A percentile compares a stretch with the other conserved stretches of the same genome.
Conservation (phyloP, 1,140 invertebrate species). For the Uloborus diversus region DNA sequence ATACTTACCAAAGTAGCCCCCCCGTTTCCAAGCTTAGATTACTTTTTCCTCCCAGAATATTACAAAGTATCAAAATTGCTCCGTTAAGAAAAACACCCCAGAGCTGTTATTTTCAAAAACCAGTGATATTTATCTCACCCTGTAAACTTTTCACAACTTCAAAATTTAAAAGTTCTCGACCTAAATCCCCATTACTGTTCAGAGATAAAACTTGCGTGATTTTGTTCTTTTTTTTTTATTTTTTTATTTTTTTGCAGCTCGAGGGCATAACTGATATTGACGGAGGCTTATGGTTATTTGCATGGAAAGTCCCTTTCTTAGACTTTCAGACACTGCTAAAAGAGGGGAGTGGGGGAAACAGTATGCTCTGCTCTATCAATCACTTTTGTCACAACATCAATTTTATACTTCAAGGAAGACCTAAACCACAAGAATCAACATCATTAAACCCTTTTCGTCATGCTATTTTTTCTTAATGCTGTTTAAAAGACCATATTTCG, state of each 20-base stretch:
- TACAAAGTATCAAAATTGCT: slow-evolving; percentile 30
- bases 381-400: slow-evolving; percentile 55
- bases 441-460: slow-evolving; percentile 34
- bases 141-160: slow-evolving; percentile 47
- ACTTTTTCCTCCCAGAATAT: not conserved
- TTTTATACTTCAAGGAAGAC: slow-evolving; percentile 42
- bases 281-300: slow-evolving; percentile 50
- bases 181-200: slow-evolving; percentile 49
- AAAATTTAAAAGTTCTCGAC: slow-evolving; percentile 52
- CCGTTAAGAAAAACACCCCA: slow-evolving; percentile 36
- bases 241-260: slow-evolving; percentile 41
- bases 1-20: not conserved
- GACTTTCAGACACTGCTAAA: slow-evolving; percentile 4
- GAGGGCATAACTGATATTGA: slow-evolving; percentile 51
- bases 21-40: too few relatives aligned
- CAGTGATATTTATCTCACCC: slow-evolving; percentile 24
- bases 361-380: slow-evolving; percentile 27
- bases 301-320: slow-evolving; percentile 35
- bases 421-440: slow-evolving; percentile 47
- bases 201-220: slow-evolving; percentile 53
- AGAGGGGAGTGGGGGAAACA: slow-evolving; percentile 1
- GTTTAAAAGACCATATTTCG: slow-evolving; percentile 14
- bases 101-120: slow-evolving; percentile 16
- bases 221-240: slow-evolving; percentile 52
- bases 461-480: slow-evolving; percentile 21